Conservation (phyloP, 2,113 vertebrate genomes). For the Scophthalmus maximus region DNA sequence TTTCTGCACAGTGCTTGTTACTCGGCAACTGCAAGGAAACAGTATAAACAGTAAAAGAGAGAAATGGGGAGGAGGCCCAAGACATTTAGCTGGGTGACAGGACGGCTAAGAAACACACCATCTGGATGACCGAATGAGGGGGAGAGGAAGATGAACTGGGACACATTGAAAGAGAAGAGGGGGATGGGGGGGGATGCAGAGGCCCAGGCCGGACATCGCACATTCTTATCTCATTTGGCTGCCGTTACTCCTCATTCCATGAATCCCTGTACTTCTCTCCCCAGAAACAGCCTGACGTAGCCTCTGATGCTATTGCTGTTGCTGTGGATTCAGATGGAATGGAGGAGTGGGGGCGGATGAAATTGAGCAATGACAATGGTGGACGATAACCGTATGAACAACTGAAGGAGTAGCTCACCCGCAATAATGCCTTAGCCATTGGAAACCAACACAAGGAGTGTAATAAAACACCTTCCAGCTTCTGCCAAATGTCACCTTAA, state of each 20-base stretch:
- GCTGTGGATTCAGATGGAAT: conserved; percentile 18
- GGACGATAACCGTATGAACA: neutral
- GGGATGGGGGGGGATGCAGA: neutral
- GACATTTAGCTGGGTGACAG: conserved; percentile 45
- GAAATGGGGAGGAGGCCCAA: conserved; percentile 26
- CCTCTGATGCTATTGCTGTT: conserved; percentile 1
- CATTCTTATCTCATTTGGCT: conserved; percentile 74
- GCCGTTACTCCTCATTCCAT: conserved; percentile 35
- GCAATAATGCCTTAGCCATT: neutral
- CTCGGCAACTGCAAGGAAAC: conserved; percentile 60
- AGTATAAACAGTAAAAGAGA: conserved; percentile 57
- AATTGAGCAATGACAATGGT: conserved; percentile 7
- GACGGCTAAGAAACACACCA: conserved; percentile 55
- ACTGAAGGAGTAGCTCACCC: neutral
- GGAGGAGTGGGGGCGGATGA: neutral
- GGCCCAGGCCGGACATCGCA: conserved; percentile 41
- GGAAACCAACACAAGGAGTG: no score
- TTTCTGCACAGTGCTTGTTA: conserved; percentile 63
- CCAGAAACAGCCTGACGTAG: conserved; percentile 23
- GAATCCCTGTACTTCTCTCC: conserved; percentile 33
- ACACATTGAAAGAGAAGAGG: neutral
- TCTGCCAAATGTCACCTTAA: neutral
- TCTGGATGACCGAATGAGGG: conserved; percentile 58
- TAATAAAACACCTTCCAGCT: conserved; percentile 5
- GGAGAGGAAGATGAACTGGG: conserved; percentile 34